These are phyloP conservation scores for Microtus pennsylvanicus DNA, from an alignment of 2,113 vertebrate species.

Conservation along the genomic window DNA sequence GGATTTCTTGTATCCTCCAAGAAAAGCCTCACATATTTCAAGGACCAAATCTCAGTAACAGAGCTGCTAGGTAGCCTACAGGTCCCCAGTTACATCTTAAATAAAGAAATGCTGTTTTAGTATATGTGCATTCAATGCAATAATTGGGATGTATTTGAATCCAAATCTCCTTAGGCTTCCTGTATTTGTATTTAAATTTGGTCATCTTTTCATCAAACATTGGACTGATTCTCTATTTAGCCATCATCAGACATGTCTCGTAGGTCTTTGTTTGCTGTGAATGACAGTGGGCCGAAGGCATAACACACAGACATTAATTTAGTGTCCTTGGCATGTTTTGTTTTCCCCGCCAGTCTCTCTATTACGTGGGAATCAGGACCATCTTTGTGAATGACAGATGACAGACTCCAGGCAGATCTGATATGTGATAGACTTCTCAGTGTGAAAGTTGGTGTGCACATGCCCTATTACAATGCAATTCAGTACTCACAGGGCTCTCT, in stretches of 20 bases:
- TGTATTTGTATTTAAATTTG: background rate
- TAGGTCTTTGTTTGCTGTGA: background rate
- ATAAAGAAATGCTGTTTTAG: background rate
- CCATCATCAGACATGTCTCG: background rate
- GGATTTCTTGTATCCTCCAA: background rate
- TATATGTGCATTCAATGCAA: background rate
- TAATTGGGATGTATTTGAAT: background rate
- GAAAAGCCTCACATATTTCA: background rate
- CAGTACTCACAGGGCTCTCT: background rate
- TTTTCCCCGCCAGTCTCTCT: background rate
- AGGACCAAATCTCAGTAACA: background rate
- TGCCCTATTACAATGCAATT: background rate
- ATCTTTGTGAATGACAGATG: background rate
- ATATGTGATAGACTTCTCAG: background rate
- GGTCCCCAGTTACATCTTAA: background rate
- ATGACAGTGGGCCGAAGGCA: background rate
- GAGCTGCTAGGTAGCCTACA: background rate
- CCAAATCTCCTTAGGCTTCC: background rate
- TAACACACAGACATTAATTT: background rate
- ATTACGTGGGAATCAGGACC: background rate
- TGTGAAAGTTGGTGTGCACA: background rate
- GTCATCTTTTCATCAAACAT: background rate
- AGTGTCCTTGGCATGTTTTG: background rate
- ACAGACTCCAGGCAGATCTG: background rate
- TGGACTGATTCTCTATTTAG: background rate